Evolutionary conservation across 2,888 invertebrate genomes (phyloP).

Genomic region (Malacosoma neustria): DNA sequence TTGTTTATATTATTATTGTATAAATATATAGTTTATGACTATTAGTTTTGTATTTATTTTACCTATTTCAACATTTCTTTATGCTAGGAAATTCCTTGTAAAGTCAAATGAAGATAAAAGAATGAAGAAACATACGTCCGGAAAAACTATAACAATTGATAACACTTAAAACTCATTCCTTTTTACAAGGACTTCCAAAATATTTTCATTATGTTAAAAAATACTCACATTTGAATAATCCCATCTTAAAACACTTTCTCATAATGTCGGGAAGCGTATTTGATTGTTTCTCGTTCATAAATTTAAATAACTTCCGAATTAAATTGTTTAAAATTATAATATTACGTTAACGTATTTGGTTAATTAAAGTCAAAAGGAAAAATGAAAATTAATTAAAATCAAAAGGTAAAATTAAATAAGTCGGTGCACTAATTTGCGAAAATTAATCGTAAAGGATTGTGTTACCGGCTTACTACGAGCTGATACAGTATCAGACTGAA

Average conservation of each 20-base stretch:
- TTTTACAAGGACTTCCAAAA: too few relatives aligned
- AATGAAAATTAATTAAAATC: neutral
- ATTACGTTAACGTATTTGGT: neutral
- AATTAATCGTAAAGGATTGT: neutral
- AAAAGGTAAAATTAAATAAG: neutral
- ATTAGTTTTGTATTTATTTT: too few relatives aligned
- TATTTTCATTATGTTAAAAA: too few relatives aligned
- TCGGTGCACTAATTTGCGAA: neutral
- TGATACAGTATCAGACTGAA: slow-evolving; percentile 48
- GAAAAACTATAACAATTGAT: too few relatives aligned
- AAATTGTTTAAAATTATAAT: slow-evolving; percentile 1
- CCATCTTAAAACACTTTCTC: slow-evolving; percentile 70
- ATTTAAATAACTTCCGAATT: slow-evolving; percentile 19
- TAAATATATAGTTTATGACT: too few relatives aligned
- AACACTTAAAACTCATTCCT: too few relatives aligned
- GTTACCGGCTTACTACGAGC: slow-evolving; percentile 37
- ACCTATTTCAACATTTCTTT: too few relatives aligned
- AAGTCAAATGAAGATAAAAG: too few relatives aligned
- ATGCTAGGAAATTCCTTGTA: too few relatives aligned
- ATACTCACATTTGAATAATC: slow-evolving; percentile 65
- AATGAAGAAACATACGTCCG: too few relatives aligned
- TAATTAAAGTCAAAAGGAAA: neutral
- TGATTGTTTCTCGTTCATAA: slow-evolving; percentile 48
- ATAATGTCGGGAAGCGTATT: slow-evolving; percentile 48
- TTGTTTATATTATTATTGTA: too few relatives aligned